A percentile compares a stretch with the other conserved stretches of the same genome.
These are phyloP conservation scores for Albula goreensis DNA, from an alignment of 2,113 vertebrate genomes.

Conservation along the genomic window DNA sequence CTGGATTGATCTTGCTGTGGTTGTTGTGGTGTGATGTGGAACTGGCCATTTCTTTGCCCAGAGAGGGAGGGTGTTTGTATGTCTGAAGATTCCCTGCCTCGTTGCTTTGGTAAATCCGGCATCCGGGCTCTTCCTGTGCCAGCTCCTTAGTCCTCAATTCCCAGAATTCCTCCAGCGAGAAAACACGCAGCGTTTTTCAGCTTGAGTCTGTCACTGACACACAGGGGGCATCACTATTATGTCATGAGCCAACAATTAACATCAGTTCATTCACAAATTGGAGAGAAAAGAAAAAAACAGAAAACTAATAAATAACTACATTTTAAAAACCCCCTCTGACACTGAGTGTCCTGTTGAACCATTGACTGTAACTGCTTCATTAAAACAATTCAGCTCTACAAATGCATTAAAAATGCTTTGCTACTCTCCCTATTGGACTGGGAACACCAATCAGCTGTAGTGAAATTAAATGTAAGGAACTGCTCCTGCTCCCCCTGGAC, in stretches of 20 bases:
- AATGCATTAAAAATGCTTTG: neutral
- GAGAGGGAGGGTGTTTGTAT: too few relatives aligned
- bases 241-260: neutral
- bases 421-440: neutral
- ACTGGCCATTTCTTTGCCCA: too few relatives aligned
- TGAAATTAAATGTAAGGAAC: neutral
- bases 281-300: neutral
- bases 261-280: neutral
- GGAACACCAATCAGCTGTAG: neutral
- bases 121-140: too few relatives aligned
- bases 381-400: neutral
- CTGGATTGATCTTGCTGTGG: too few relatives aligned
- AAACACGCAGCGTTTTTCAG: too few relatives aligned
- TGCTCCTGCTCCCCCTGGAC: neutral
- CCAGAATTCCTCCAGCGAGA: too few relatives aligned
- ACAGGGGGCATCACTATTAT: too few relatives aligned
- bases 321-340: neutral
- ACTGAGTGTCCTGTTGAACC: neutral
- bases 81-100: too few relatives aligned
- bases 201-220: too few relatives aligned
- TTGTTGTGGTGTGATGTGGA: too few relatives aligned
- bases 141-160: too few relatives aligned
- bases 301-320: neutral
- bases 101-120: too few relatives aligned
- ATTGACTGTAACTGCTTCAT: neutral